Evolutionary conservation across 2,888 invertebrate species (phyloP).

Genomic region (Amblyjoppa proteus): DNA sequence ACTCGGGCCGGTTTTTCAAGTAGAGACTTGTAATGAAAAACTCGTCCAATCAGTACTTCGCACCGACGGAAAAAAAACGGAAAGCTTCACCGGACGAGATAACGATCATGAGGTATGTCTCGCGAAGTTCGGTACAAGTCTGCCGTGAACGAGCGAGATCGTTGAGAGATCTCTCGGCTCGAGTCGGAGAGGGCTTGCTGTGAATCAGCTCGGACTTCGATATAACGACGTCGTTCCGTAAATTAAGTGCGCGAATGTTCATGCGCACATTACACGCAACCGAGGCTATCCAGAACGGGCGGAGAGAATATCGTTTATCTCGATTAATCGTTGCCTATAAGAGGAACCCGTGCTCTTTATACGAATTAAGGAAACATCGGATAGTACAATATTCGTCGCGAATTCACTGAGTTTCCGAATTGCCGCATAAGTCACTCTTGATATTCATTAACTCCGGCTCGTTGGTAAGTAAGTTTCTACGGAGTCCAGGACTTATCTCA

Average conservation of each 20-base stretch:
- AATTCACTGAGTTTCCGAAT: not conserved
- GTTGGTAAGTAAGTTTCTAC: not conserved
- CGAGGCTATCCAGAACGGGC: not conserved
- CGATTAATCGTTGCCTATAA: conserved; percentile 21
- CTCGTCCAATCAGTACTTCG: conserved; percentile 68
- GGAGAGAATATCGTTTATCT: not conserved
- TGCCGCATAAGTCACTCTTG: not conserved
- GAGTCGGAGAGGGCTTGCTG: not conserved
- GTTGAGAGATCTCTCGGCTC: not conserved
- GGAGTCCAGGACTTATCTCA: not conserved
- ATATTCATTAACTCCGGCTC: not conserved
- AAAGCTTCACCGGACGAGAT: conserved; percentile 28
- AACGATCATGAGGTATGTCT: conserved; percentile 27
- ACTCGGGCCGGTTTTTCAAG: conserved; percentile 53
- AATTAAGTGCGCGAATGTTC: conserved; percentile 11
- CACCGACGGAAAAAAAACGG: conserved; percentile 34
- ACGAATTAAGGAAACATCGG: not conserved
- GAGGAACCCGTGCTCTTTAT: not conserved
- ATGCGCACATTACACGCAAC: conserved; percentile 2
- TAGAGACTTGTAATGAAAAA: conserved; percentile 61
- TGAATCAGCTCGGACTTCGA: not conserved
- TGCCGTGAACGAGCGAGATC: conserved; percentile 8
- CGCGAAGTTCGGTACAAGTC: conserved; percentile 4
- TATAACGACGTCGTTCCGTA: conserved; percentile 34
- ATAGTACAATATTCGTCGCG: not conserved